phyloP scores from a whole-genome alignment of 2,888 invertebrate species.

The Muscina levida region DNA sequence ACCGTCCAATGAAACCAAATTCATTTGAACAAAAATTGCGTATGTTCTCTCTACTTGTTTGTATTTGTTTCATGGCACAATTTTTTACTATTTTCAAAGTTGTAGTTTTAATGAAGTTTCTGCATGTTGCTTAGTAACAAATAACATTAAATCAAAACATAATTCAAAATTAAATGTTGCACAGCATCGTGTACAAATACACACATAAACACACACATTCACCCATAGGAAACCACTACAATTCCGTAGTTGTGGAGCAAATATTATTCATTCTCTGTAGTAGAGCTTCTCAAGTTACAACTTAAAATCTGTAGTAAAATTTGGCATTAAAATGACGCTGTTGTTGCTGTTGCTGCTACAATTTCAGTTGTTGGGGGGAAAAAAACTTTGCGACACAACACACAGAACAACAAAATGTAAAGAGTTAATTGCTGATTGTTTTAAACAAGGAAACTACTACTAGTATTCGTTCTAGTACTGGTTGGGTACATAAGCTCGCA shows the following conservation, averaged over 20 bases:
- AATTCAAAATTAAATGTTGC: constrained; percentile 39
- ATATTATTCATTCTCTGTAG: too few relatives aligned
- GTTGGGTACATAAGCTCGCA: too few relatives aligned
- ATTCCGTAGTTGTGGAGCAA: too few relatives aligned
- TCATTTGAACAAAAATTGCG: too few relatives aligned
- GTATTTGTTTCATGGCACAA: neutral
- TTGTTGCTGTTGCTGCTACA: neutral
- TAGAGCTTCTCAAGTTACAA: neutral
- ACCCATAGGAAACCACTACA: too few relatives aligned
- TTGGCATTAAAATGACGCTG: constrained; percentile 23
- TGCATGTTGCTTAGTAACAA: constrained; percentile 31
- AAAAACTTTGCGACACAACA: constrained; percentile 21
- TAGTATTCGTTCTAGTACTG: neutral
- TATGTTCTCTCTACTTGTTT: too few relatives aligned
- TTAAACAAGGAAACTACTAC: neutral
- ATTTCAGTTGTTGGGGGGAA: neutral
- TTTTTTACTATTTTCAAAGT: neutral
- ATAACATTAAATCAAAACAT: constrained; percentile 39
- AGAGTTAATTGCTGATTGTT: constrained; percentile 58
- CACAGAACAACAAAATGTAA: constrained; percentile 5
- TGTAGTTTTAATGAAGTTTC: constrained; percentile 29
- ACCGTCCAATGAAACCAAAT: too few relatives aligned
- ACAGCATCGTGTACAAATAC: neutral
- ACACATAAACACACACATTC: neutral
- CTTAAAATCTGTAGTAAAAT: constrained; percentile 31